Percentiles rank a stretch among this genome's conserved stretches.
Evolutionary conservation across 2,888 invertebrate species (phyloP).

Genomic region (Temnothorax ravouxi): DNA sequence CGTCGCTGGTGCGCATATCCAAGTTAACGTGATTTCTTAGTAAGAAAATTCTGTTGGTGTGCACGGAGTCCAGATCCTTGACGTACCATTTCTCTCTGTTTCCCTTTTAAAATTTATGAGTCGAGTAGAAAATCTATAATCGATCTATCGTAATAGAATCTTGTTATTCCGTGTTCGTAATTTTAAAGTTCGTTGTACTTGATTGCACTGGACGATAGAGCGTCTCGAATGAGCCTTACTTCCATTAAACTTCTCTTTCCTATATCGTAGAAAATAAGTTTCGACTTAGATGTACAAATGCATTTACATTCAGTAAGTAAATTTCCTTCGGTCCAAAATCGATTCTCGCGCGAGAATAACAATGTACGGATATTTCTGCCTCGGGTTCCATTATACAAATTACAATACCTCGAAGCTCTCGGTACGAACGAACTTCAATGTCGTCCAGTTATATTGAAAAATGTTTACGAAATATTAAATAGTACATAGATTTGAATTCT

Average conservation of each 20-base stretch:
- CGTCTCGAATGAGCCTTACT: constrained; percentile 10
- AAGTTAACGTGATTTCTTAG: not conserved
- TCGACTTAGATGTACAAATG: not conserved
- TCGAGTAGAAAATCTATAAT: constrained; percentile 47
- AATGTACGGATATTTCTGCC: not conserved
- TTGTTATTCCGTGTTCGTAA: constrained; percentile 47
- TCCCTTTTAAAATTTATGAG: constrained; percentile 39
- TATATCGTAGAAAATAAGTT: not conserved
- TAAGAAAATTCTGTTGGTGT: constrained; percentile 14
- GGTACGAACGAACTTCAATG: constrained; percentile 8
- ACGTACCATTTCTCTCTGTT: constrained; percentile 24
- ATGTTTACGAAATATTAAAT: constrained; percentile 34
- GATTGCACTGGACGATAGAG: constrained; percentile 44
- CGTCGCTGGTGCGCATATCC: not conserved
- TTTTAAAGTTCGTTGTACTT: constrained; percentile 48
- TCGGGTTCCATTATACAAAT: not conserved
- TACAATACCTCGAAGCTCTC: not conserved
- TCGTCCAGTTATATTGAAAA: constrained; percentile 38
- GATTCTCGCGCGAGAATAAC: not conserved
- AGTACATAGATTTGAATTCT: constrained; percentile 22
- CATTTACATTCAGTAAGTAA: not conserved
- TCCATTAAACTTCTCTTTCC: constrained; percentile 3
- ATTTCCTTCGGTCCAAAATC: not conserved
- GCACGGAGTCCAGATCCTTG: constrained; percentile 34
- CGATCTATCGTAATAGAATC: constrained; percentile 38